Percentiles rank a stretch among this genome's conserved stretches.
Evolutionary conservation across 2,888 invertebrate genomes (phyloP).

Genomic region (Oligia latruncula): DNA sequence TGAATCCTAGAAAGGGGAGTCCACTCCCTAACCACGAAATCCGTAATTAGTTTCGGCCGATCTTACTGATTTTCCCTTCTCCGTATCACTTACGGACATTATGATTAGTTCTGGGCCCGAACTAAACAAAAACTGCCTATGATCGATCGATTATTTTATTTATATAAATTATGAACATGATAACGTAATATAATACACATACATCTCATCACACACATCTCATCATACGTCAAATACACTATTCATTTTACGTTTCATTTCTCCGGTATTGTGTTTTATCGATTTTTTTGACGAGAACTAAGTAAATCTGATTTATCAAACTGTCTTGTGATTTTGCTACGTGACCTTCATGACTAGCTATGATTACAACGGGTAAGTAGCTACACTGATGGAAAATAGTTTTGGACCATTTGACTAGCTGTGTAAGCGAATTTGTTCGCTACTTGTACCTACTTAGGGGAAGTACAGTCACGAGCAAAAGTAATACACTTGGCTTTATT

Average conservation of each 20-base stretch:
- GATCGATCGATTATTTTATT: no score
- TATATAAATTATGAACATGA: background rate
- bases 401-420: background rate
- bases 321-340: background rate
- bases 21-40: no score
- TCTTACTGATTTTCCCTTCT: no score
- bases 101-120: no score
- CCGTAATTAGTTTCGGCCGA: no score
- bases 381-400: constrained; percentile 4
- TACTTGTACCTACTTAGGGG: no score
- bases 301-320: constrained; percentile 18
- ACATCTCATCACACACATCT: no score
- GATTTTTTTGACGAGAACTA: constrained; percentile 3
- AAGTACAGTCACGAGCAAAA: no score
- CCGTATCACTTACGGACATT: no score
- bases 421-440: no score
- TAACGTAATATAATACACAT: constrained; percentile 3
- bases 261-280: background rate
- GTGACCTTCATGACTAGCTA: constrained; percentile 22
- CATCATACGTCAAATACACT: background rate
- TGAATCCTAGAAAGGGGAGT: background rate
- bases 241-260: constrained; percentile 31
- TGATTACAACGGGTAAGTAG: constrained; percentile 4
- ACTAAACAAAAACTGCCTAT: no score
- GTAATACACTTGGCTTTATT: no score